Evolutionary conservation across 2,113 vertebrate species (phyloP).

Genomic region (Diphyllodes magnificus): DNA sequence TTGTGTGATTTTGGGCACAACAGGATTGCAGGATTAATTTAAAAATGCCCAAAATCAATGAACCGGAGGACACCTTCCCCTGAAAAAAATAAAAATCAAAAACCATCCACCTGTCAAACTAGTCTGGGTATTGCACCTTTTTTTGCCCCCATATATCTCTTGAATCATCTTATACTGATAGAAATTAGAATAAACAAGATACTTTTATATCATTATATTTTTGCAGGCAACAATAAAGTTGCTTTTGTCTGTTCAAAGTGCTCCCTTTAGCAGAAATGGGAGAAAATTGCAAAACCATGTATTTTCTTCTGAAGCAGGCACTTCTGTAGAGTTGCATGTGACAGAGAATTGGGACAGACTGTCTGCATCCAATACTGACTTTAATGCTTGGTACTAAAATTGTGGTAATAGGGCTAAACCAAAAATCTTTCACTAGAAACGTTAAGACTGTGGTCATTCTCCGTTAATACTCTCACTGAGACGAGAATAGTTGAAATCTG

Average conservation of each 20-base stretch:
- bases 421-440: background rate
- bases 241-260: background rate
- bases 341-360: too few species aligned
- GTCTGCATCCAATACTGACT: background rate
- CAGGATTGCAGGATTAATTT: background rate
- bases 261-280: background rate
- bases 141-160: background rate
- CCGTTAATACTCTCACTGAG: background rate
- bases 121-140: background rate
- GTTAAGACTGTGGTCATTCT: fast-evolving
- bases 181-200: background rate
- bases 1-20: background rate
- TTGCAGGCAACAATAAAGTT: background rate
- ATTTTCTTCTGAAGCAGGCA: background rate
- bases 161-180: background rate
- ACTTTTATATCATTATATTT: background rate
- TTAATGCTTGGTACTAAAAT: background rate
- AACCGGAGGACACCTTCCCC: background rate
- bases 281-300: background rate
- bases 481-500: background rate
- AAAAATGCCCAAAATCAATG: background rate
- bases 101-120: too few species aligned
- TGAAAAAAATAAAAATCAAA: background rate
- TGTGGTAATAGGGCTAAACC: background rate
- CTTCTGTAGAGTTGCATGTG: too few species aligned